Conservation (phyloP, 2,113 vertebrate species). For the Ifrita kowaldi region DNA sequence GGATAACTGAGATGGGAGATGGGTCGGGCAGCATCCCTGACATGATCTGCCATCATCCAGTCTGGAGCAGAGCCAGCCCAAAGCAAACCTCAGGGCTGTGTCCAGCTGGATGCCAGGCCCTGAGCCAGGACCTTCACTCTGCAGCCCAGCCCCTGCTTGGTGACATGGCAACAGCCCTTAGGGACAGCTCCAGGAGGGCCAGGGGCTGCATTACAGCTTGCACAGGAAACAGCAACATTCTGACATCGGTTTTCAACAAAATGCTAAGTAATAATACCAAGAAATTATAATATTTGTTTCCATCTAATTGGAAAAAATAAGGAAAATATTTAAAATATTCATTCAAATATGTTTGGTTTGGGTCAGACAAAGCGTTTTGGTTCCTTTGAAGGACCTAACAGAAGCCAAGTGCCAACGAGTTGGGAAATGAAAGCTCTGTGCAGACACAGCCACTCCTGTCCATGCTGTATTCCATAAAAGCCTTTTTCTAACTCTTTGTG, state of each 20-base stretch:
- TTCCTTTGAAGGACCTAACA: not conserved
- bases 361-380: not conserved
- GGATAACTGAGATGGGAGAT: accelerated
- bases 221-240: accelerated
- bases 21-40: not conserved
- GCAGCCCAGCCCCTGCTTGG: accelerated
- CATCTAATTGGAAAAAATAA: not conserved
- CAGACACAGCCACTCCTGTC: not conserved
- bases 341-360: not conserved
- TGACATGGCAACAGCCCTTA: too few species aligned
- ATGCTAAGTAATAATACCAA: too few species aligned
- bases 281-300: not conserved
- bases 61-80: not conserved
- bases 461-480: accelerated
- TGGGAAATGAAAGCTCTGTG: accelerated
- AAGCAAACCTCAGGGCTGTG: not conserved
- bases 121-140: not conserved
- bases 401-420: not conserved
- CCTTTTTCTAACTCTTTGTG: not conserved
- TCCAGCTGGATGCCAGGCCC: accelerated
- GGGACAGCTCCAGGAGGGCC: not conserved
- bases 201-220: not conserved
- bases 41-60: accelerated
- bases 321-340: not conserved
- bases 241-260: accelerated